Evolutionary conservation across 2,888 invertebrate genomes (phyloP), one percentile per base, ranked within the genome.

Genomic region (Drosophila kanekoi): DNA sequence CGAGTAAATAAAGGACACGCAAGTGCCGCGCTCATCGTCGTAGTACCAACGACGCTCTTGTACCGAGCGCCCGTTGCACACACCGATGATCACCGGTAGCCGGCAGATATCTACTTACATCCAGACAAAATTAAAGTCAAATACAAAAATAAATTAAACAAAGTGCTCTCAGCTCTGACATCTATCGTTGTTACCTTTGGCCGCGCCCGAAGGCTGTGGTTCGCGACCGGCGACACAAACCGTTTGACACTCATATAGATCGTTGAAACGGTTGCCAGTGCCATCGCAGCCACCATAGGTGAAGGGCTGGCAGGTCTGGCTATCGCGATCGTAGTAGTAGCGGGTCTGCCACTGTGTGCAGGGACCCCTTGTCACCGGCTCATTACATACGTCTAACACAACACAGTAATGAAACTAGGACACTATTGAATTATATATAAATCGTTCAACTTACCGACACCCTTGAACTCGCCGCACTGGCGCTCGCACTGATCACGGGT

Each of bases 251-350:
- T 97, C 96, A 32, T 94, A 93, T n/a, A 93, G 90, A 10, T 94
- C 94, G 63, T 95, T 95, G 93, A 98, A 98, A 57, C 97, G 93
- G 92, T 98, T 98, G 53, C 96, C 95, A 81, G 96, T 97, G 35
- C 98, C 98, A 38, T 93, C 94, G 90, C 98, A 98, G 63, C 98
- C 98, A 38, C 97, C 95, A 89, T 96, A 98, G 1, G 93, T 92
- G 92, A 97, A 98, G 72, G 94, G 93, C 56, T 93, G 93, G 90
- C 98, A 98, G 38, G 92, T 91, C 13, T 94, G 94, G 0, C 93
- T 91, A 1, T 85, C 81, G 13, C 92, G 90, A 87, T 97, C 95
- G 92, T 94, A 98, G 93, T 95, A 97, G 92, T 94, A 95, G 9
- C 92, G 92, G 80, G 95, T 94, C 67, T 93, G 89, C 90, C 90